Evolutionary conservation across 2,888 invertebrate genomes (phyloP).

Genomic region (Agrotis ipsilon): DNA sequence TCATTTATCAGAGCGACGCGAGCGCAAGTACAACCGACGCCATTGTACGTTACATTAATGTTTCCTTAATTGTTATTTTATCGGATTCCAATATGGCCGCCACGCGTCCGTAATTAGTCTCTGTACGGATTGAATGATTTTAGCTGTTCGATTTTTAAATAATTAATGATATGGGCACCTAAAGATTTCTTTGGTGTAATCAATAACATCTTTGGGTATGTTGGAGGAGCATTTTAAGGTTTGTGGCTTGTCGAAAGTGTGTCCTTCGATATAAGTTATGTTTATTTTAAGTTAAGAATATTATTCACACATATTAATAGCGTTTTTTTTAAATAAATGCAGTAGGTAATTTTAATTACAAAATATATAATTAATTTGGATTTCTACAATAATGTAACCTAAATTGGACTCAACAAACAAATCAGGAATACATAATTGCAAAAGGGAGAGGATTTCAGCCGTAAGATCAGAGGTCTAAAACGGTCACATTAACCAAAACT

Average conservation of each 20-base stretch:
- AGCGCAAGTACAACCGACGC: constrained; percentile 78
- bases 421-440: too few relatives aligned
- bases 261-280: background rate
- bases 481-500: too few relatives aligned
- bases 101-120: constrained; percentile 84
- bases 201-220: constrained; percentile 52
- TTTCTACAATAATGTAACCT: too few relatives aligned
- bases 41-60: constrained; percentile 86
- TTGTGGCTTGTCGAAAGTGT: constrained; percentile 1
- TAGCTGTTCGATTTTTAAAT: constrained; percentile 65
- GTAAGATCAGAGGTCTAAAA: too few relatives aligned
- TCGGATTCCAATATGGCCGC: constrained; percentile 87
- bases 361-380: too few relatives aligned
- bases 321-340: too few relatives aligned
- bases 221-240: constrained; percentile 23
- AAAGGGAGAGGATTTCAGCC: too few relatives aligned
- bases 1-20: constrained; percentile 87
- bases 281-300: background rate
- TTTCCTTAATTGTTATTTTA: constrained; percentile 90
- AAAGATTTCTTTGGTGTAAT: constrained; percentile 56
- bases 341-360: too few relatives aligned
- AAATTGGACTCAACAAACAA: too few relatives aligned
- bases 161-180: constrained; percentile 66
- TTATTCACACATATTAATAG: too few relatives aligned
- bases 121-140: constrained; percentile 71